Percentiles rank a stretch among this genome's conserved stretches.
These are phyloP conservation scores for Phyllotreta striolata DNA, from an alignment of 2,888 invertebrate genomes.

Conservation along the genomic window DNA sequence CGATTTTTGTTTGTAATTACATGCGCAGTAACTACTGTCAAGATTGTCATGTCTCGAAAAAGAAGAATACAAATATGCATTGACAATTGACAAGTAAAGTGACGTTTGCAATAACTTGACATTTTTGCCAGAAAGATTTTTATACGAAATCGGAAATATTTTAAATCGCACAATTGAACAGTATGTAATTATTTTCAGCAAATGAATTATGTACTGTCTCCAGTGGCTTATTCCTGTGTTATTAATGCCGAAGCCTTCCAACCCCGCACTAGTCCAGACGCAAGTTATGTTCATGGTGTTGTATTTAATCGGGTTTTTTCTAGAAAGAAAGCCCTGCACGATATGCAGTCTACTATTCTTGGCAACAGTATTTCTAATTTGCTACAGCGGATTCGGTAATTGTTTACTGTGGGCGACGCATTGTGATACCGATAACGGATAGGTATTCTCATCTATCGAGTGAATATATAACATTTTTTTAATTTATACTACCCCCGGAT, in stretches of 20 bases:
- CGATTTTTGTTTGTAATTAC: too few species aligned
- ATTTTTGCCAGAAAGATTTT: too few species aligned
- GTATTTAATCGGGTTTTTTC: constrained; percentile 95
- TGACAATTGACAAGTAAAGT: too few species aligned
- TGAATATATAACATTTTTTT: constrained; percentile 6
- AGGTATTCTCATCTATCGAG: constrained; percentile 26
- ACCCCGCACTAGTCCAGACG: constrained; percentile 94
- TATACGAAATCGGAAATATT: neutral
- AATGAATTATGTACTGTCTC: constrained; percentile 85
- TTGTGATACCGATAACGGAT: constrained; percentile 71
- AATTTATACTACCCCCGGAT: constrained; percentile 11
- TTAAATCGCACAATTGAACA: constrained; percentile 28
- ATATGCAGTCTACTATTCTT: constrained; percentile 96
- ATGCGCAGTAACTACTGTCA: too few species aligned
- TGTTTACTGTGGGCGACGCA: constrained; percentile 91
- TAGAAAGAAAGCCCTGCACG: constrained; percentile 96
- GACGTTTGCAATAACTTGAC: too few species aligned
- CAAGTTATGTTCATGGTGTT: constrained; percentile 98
- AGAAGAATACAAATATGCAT: too few species aligned
- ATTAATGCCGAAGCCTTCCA: constrained; percentile 96
- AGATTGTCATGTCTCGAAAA: too few species aligned
- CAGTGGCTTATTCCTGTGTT: constrained; percentile 97
- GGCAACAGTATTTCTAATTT: constrained; percentile 90
- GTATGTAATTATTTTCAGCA: constrained; percentile 30
- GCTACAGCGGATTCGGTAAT: constrained; percentile 95